Evolutionary conservation across 2,113 vertebrate species (phyloP), one percentile per base, ranked within the genome.

Genomic region (Leptobrachium ailaonicum): DNA sequence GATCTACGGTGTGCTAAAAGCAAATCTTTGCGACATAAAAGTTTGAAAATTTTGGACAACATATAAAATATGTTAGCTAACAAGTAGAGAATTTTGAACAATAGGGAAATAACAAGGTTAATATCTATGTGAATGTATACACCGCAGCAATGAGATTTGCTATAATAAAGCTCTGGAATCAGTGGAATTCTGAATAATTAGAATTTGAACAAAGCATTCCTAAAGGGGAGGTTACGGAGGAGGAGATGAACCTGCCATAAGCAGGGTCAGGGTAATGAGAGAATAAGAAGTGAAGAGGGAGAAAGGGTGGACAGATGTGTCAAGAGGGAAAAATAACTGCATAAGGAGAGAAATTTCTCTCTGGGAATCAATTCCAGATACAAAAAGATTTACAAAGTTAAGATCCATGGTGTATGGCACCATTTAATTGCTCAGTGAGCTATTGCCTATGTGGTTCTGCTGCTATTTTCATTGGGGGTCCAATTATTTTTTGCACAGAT

Each of bases 131-230:
- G 66, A n/a, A 53, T 32, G 67, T 43, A 58, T 45, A 43, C 13
- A 54, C 53, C 42, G 73, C 41, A 62, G 71, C 47, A 53, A 73
- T 73, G 73, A 80, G 54, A 73, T 56, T 69, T 53, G n/a, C 64
- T 53, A 73, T 66, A 73, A 54, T 42, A 63, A 40, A 73, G 47
- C 42, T 44, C n/a, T 11, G 63, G 9, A 66, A 80, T 58, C 62
- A 67, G 66, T 68, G 78, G 63, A 80, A 74, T 73, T 80, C 54
- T 60, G 7, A 32, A 53, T 47, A 56, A 80, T 80, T 67, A 80
- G 41, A 80, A 74, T 13, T 12, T 50, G 7, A 80, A 80, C 78
- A 80, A 80, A 80, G 78, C 66, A 73, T 67, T 67, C 53, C 58
- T 13, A 74, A 54, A 80, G 50, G 71, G 71, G 78, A 54, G 50